Evolutionary conservation across 2,113 vertebrate species (phyloP), one percentile per base, ranked within the genome.

Genomic region (Lophura nycthemera): DNA sequence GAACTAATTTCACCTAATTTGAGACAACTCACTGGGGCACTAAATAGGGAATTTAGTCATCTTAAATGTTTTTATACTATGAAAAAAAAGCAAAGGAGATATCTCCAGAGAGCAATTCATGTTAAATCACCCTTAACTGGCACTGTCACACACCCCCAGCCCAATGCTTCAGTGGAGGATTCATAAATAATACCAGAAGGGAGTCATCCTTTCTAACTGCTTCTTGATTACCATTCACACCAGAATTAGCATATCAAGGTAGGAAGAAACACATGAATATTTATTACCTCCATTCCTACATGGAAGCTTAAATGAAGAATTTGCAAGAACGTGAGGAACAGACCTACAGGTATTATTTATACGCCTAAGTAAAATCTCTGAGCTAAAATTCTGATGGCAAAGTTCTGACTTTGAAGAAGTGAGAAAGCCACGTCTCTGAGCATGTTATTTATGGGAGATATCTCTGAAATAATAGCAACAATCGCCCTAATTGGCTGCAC

Each of bases 241-340:
- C 87, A 70, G 87, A 93, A 97, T 97, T 97, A 97, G 93, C 97
- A 97, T 97, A 97, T 97, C 96, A 96, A 98, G 97, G 97, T 97
- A 96, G 93, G 93, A 96, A 95, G 87, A 97, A 96, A 95, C 79
- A 66, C 87, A 97, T 98, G 96, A 97, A 97, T 98, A 98, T 97
- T 97, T 93, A 98, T 98, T 60, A 77, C 42, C 83, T 80, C 78
- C 52, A 92, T 96, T 89, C 38, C 69, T 93, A 97, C 86, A 89
- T 50, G 88, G 92, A 96, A 97, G 86, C 90, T 93, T 96, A 97
- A 92, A 96, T 50, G 90, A 95, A 94, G 86, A 97, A 97, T 97
- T 97, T 97, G 90, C 87, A 96, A 96, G 93, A 96, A 95, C 89
- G 72, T 95, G 97, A 97, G 73, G 95, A 92, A 89, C 93, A 97